Conservation (phyloP, 2,797 vertebrate genomes). For the Hipposideros larvatus region DNA sequence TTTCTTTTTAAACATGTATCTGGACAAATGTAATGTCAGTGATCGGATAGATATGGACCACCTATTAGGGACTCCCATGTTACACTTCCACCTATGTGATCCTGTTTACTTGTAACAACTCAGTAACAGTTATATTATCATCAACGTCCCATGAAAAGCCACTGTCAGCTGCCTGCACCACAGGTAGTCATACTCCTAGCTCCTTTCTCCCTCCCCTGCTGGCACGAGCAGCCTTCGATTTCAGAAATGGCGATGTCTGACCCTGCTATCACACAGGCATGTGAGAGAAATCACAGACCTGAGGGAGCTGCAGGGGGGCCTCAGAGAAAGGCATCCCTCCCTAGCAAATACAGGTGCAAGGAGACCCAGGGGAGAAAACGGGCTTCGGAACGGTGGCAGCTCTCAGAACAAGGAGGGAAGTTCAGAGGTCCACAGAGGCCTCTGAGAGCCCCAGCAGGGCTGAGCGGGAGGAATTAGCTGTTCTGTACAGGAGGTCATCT, state of each 20-base stretch:
- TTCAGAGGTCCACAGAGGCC: background rate
- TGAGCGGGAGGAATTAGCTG: background rate
- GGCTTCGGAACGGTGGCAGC: background rate
- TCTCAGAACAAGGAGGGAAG: background rate
- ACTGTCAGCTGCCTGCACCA: background rate
- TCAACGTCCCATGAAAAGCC: background rate
- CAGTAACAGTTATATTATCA: background rate
- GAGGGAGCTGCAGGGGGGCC: background rate
- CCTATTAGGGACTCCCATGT: background rate
- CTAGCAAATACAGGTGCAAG: background rate
- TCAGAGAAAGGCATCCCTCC: background rate
- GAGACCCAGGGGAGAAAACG: background rate
- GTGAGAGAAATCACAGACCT: background rate
- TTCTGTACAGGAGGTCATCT: background rate
- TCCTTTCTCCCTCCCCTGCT: background rate
- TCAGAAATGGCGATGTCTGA: background rate
- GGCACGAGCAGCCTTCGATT: background rate
- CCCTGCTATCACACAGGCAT: background rate
- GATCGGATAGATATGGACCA: background rate
- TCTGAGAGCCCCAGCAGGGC: background rate
- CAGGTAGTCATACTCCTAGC: background rate
- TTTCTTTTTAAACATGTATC: constrained; percentile 27
- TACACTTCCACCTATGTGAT: background rate
- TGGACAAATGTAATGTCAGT: background rate
- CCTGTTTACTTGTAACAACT: background rate